These are phyloP conservation scores for Stigmatopora nigra DNA, from an alignment of 2,113 vertebrate species.

Conservation along the genomic window DNA sequence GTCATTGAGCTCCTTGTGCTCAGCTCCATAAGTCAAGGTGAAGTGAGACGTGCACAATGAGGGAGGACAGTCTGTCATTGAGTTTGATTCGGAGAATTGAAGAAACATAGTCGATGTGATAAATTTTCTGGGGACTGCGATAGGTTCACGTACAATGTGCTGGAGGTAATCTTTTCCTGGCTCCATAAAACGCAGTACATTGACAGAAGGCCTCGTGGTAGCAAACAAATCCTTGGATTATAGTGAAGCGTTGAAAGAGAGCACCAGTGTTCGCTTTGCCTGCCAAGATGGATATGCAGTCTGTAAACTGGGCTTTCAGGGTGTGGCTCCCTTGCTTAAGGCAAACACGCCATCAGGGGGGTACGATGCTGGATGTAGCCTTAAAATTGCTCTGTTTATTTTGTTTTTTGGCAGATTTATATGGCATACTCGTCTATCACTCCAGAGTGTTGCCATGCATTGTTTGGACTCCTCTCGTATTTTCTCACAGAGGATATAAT, in stretches of 20 bases:
- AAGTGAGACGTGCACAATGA: constrained; percentile 45
- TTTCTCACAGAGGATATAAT: not conserved
- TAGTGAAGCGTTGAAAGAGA: constrained; percentile 60
- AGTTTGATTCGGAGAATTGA: constrained; percentile 49
- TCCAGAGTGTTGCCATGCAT: not conserved
- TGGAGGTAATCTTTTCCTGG: constrained; percentile 61
- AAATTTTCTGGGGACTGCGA: constrained; percentile 47
- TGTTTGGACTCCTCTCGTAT: constrained; percentile 4
- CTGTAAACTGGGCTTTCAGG: constrained; percentile 50
- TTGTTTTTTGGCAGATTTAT: constrained; percentile 32
- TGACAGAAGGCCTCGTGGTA: constrained; percentile 67
- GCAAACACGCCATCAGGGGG: constrained; percentile 47
- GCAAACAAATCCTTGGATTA: constrained; percentile 66
- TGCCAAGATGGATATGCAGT: constrained; percentile 63
- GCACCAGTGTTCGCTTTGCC: constrained; percentile 54
- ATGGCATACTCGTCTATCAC: constrained; percentile 27
- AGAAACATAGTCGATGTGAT: constrained; percentile 51
- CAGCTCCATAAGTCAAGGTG: constrained; percentile 39
- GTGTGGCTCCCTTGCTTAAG: constrained; percentile 40
- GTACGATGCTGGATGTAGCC: constrained; percentile 24
- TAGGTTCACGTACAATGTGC: constrained; percentile 30
- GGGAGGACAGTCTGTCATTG: constrained; percentile 43
- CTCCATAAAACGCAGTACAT: constrained; percentile 57
- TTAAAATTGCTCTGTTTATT: constrained; percentile 37
- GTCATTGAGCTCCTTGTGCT: constrained; percentile 13